These are phyloP conservation scores for Microtus richardsoni DNA, from an alignment of 2,113 vertebrate species.

Conservation along the genomic window DNA sequence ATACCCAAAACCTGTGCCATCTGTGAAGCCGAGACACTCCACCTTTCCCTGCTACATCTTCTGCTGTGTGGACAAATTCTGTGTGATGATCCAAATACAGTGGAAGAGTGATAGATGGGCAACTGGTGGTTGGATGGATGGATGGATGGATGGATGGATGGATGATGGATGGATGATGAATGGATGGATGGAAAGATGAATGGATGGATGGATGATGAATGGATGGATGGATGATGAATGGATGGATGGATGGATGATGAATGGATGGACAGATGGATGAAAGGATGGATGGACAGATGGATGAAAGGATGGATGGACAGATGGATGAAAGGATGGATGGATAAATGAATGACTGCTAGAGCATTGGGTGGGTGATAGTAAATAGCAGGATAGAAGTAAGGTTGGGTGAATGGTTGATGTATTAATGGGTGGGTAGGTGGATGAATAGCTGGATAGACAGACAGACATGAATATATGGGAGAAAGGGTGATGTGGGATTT, in stretches of 20 bases:
- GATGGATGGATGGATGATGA: not conserved
- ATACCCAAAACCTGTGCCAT: not conserved
- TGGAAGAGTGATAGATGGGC: not conserved
- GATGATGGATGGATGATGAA: not conserved
- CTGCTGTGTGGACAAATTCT: not conserved
- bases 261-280: not conserved
- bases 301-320: too few relatives aligned
- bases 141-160: not conserved
- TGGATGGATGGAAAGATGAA: not conserved
- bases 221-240: not conserved
- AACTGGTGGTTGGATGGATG: not conserved
- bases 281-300: not conserved
- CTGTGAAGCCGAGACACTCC: not conserved
- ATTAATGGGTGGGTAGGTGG: not conserved
- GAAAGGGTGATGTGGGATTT: too few relatives aligned
- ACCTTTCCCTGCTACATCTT: too few relatives aligned
- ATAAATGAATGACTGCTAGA: too few relatives aligned
- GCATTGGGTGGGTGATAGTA: too few relatives aligned
- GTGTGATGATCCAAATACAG: not conserved
- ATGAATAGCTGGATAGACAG: not conserved
- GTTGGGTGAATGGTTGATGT: not conserved
- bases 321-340: not conserved
- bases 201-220: not conserved
- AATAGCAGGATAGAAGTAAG: too few relatives aligned
- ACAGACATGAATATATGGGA: too few relatives aligned